Evolutionary conservation across 35 echinoderm and acorn worm genomes (phyloP).

Genomic region (Strongylocentrotus purpuratus): DNA sequence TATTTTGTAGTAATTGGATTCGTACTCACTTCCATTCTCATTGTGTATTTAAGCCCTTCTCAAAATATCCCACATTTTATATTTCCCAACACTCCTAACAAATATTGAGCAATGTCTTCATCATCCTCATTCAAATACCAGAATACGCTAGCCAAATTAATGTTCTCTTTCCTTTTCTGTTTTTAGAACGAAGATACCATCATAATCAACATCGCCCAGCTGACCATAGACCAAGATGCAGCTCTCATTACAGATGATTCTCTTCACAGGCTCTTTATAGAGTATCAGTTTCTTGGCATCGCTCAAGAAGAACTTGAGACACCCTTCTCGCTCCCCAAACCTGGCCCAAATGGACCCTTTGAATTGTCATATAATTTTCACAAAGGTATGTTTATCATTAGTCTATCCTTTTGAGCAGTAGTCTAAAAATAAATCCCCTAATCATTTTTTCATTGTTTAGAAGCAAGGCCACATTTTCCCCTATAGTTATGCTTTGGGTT

Average conservation of each 20-base stretch:
- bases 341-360: constrained; percentile 58
- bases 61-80: no score
- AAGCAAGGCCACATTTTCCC: no score
- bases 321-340: constrained; percentile 90
- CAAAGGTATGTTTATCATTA: constrained; percentile 67
- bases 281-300: constrained; percentile 88
- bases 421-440: neutral
- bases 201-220: constrained; percentile 72
- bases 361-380: constrained; percentile 85
- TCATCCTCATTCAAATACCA: no score
- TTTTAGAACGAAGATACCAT: constrained; percentile 78
- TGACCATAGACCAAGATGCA: constrained; percentile 75
- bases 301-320: constrained; percentile 82
- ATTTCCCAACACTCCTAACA: no score
- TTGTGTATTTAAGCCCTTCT: no score
- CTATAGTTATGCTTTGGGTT: no score
- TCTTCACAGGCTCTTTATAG: constrained; percentile 81
- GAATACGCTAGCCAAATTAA: neutral
- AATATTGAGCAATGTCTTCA: no score
- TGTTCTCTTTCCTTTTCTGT: neutral
- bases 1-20: no score
- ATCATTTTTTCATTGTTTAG: no score
- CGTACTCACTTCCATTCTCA: no score
- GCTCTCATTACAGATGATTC: constrained; percentile 74
- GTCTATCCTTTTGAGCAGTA: neutral